These are phyloP conservation scores for Megaustenia siamemsis DNA, from an alignment of 2,888 invertebrate genomes.

Conservation along the genomic window DNA sequence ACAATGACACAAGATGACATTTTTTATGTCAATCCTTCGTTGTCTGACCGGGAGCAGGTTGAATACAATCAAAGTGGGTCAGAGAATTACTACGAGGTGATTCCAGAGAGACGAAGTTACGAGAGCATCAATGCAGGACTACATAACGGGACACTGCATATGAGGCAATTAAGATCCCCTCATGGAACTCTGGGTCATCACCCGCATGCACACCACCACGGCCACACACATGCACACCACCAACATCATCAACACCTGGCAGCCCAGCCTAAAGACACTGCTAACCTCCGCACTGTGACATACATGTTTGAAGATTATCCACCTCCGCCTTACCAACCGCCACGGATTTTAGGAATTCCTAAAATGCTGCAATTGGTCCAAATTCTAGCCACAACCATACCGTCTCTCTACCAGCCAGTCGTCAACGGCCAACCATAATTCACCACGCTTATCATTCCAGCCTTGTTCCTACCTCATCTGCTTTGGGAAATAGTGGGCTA, in stretches of 20 bases:
- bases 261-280: slow-evolving; percentile 54
- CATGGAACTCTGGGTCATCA: slow-evolving; percentile 50
- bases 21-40: slow-evolving; percentile 75
- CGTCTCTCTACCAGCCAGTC: slow-evolving; percentile 57
- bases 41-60: slow-evolving; percentile 68
- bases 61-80: slow-evolving; percentile 75
- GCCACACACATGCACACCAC: slow-evolving; percentile 59
- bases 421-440: slow-evolving; percentile 45
- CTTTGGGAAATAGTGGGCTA: slow-evolving; percentile 34
- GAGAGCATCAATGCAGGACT: slow-evolving; percentile 74
- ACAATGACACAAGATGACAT: slow-evolving; percentile 76
- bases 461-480: slow-evolving; percentile 49
- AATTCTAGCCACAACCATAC: slow-evolving; percentile 56
- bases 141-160: slow-evolving; percentile 55
- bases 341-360: slow-evolving; percentile 58
- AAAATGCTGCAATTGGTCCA: slow-evolving; percentile 19
- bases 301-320: slow-evolving; percentile 73
- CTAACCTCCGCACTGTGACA: slow-evolving; percentile 60
- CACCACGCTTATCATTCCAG: slow-evolving; percentile 53
- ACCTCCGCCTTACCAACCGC: slow-evolving; percentile 74
- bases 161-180: slow-evolving; percentile 57
- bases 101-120: slow-evolving; percentile 74
- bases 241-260: slow-evolving; percentile 47
- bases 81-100: slow-evolving; percentile 76
- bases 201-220: slow-evolving; percentile 56